Conservation (phyloP, 2,888 invertebrate genomes). For the Amiota minor region DNA sequence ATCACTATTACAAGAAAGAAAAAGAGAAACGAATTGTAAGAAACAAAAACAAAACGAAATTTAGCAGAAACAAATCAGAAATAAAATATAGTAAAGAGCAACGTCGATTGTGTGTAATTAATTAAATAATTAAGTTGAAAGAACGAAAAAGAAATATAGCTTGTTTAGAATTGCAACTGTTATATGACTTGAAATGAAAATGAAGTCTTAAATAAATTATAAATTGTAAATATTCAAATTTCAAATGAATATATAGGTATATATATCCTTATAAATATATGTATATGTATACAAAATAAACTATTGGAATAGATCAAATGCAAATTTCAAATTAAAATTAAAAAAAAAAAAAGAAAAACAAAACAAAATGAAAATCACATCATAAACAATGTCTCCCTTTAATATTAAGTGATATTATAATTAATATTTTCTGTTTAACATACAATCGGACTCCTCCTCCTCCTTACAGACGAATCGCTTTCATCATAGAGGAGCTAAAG, state of each 20-base stretch:
- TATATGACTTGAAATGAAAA: slow-evolving; percentile 59
- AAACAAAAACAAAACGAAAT: too few relatives aligned
- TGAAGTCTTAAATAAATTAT: slow-evolving; percentile 51
- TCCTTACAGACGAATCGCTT: too few relatives aligned
- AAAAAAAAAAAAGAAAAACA: background rate
- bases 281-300: slow-evolving; percentile 21
- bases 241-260: slow-evolving; percentile 2
- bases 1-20: too few relatives aligned
- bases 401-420: too few relatives aligned
- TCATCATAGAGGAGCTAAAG: too few relatives aligned
- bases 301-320: slow-evolving; percentile 26
- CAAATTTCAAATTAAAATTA: slow-evolving; percentile 17
- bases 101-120: background rate
- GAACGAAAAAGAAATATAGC: slow-evolving; percentile 37
- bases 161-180: slow-evolving; percentile 65
- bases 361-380: background rate
- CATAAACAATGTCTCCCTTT: too few relatives aligned
- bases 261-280: background rate
- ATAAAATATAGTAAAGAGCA: slow-evolving; percentile 49
- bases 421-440: too few relatives aligned
- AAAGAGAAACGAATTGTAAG: too few relatives aligned
- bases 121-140: slow-evolving; percentile 57
- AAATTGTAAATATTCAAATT: slow-evolving; percentile 63
- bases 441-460: too few relatives aligned
- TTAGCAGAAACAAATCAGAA: background rate